These are phyloP conservation scores for Triplophysa yarkandensis DNA, from an alignment of 2,797 vertebrate genomes.

Conservation along the genomic window DNA sequence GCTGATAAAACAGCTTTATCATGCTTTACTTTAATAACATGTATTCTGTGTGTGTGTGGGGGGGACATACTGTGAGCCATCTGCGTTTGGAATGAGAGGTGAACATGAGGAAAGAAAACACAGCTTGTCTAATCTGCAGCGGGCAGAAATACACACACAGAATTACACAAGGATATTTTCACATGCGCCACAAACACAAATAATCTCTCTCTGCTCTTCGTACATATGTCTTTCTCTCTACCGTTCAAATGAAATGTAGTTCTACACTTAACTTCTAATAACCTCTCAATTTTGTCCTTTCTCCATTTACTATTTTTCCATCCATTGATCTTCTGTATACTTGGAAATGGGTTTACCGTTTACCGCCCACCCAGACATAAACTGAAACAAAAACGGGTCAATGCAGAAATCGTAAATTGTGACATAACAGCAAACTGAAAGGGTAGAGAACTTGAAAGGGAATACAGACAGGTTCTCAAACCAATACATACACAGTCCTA, in stretches of 20 bases:
- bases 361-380: no score
- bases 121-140: constrained; percentile 35
- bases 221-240: constrained; percentile 10
- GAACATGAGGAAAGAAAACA: constrained; percentile 32
- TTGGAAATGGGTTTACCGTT: no score
- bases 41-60: constrained; percentile 14
- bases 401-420: background rate
- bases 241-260: background rate
- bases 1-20: background rate
- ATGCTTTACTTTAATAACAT: background rate
- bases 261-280: background rate
- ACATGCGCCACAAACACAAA: background rate
- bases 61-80: constrained; percentile 41
- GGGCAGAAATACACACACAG: background rate
- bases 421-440: background rate
- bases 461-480: no score
- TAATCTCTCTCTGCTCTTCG: constrained; percentile 12
- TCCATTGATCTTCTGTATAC: background rate
- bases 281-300: constrained; percentile 5
- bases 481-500: constrained; percentile 4
- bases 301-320: background rate
- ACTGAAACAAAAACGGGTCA: background rate
- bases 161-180: background rate
- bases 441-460: no score
- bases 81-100: constrained; percentile 32